Conservation (phyloP, 2,888 invertebrate species). For the Hypena proboscidalis region DNA sequence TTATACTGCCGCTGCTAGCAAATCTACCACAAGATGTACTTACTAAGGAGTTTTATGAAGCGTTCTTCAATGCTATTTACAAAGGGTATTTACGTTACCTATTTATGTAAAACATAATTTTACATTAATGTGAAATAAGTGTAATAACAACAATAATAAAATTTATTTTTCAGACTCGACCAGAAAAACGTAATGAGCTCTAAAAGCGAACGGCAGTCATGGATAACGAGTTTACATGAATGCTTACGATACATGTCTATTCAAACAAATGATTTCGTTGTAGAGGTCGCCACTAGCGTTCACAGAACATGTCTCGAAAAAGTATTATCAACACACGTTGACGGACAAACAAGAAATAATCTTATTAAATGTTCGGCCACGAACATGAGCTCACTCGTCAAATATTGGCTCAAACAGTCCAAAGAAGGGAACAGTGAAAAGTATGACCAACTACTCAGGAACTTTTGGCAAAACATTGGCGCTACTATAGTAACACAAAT, state of each 20-base stretch:
- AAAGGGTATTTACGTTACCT: slow-evolving; percentile 85
- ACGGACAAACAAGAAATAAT: slow-evolving; percentile 36
- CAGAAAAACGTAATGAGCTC: slow-evolving; percentile 85
- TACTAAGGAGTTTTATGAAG: slow-evolving; percentile 84
- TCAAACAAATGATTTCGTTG: slow-evolving; percentile 45
- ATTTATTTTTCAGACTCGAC: slow-evolving; percentile 79
- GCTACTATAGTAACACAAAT: slow-evolving; percentile 57
- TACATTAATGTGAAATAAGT: no score
- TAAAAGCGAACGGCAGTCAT: slow-evolving; percentile 88
- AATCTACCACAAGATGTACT: slow-evolving; percentile 85
- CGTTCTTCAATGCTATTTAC: slow-evolving; percentile 89
- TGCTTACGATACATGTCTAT: slow-evolving; percentile 85
- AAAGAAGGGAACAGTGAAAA: slow-evolving; percentile 45
- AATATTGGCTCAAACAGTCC: slow-evolving; percentile 66
- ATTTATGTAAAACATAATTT: no score
- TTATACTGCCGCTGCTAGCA: slow-evolving; percentile 91
- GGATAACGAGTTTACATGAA: slow-evolving; percentile 89
- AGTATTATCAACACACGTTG: slow-evolving; percentile 33
- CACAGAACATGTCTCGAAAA: slow-evolving; percentile 61
- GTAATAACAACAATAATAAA: no score
- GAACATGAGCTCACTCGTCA: slow-evolving; percentile 56
- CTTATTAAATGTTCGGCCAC: slow-evolving; percentile 55
- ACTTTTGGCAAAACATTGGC: slow-evolving; percentile 72
- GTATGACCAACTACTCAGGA: slow-evolving; percentile 63
- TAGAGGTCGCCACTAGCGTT: slow-evolving; percentile 51